These are phyloP conservation scores for Fragum sueziense DNA, from an alignment of 2,888 invertebrate genomes.

Conservation along the genomic window DNA sequence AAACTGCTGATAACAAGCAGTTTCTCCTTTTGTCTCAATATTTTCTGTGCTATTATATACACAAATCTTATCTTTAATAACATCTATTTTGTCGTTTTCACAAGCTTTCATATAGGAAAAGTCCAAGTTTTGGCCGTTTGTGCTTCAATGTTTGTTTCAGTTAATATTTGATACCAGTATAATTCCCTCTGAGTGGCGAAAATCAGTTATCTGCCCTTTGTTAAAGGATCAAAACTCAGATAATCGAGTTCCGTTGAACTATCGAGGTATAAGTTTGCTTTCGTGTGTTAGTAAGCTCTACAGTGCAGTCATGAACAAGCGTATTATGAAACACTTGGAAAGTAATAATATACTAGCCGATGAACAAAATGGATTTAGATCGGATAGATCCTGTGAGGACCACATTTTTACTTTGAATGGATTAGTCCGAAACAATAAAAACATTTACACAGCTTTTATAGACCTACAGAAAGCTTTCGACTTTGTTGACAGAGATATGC, in stretches of 20 bases:
- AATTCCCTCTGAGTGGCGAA: conserved; percentile 35
- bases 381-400: conserved; percentile 42
- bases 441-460: conserved; percentile 21
- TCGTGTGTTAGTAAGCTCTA: conserved; percentile 47
- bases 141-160: too few relatives aligned
- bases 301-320: conserved; percentile 33
- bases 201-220: conserved; percentile 19
- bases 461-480: conserved; percentile 30
- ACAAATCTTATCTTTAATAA: too few relatives aligned
- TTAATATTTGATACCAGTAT: conserved; percentile 33
- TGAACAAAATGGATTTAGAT: conserved; percentile 48
- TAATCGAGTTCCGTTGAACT: conserved; percentile 10
- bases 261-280: conserved; percentile 31
- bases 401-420: conserved; percentile 38
- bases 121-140: too few relatives aligned
- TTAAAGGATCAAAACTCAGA: conserved; percentile 16
- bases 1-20: too few relatives aligned
- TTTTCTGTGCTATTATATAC: too few relatives aligned
- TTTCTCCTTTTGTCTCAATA: too few relatives aligned
- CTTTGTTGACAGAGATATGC: conserved; percentile 33
- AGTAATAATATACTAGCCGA: conserved; percentile 30
- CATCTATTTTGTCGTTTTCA: too few relatives aligned
- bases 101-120: too few relatives aligned
- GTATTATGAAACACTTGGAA: conserved; percentile 17
- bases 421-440: conserved; percentile 23